These are phyloP conservation scores for Parascotia fuliginaria DNA, from an alignment of 2,888 invertebrate genomes.

Conservation along the genomic window DNA sequence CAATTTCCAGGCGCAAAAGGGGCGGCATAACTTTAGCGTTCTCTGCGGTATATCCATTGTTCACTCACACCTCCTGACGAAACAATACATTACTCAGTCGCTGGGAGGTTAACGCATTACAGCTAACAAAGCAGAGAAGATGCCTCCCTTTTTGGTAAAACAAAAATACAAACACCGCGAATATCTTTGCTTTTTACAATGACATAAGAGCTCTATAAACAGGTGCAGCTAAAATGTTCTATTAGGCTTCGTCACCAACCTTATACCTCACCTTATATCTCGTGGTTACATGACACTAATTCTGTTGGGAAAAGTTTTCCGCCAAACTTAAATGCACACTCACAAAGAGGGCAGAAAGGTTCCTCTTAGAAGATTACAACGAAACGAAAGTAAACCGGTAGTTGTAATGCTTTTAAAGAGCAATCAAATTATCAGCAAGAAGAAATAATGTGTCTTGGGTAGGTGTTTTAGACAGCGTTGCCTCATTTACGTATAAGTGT, in stretches of 20 bases:
- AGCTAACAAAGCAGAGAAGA: constrained; percentile 38
- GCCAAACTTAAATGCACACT: constrained; percentile 16
- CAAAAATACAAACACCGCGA: constrained; percentile 50
- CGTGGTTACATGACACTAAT: constrained; percentile 34
- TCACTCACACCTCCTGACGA: constrained; percentile 11
- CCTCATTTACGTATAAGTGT: too few species aligned
- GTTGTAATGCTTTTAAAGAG: too few species aligned
- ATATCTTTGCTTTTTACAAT: not conserved
- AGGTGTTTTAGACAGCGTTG: too few species aligned
- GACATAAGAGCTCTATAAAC: constrained; percentile 40
- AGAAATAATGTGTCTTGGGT: too few species aligned
- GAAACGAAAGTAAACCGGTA: too few species aligned
- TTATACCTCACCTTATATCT: constrained; percentile 25
- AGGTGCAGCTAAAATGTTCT: constrained; percentile 43
- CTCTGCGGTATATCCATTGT: constrained; percentile 27
- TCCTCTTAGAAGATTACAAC: too few species aligned
- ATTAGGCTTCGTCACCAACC: constrained; percentile 29
- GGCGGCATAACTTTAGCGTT: constrained; percentile 16
- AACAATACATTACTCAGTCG: constrained; percentile 18
- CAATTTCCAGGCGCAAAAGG: constrained; percentile 21
- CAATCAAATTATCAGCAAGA: too few species aligned
- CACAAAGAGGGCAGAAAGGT: too few species aligned
- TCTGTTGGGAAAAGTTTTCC: constrained; percentile 19
- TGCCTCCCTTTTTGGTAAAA: constrained; percentile 55
- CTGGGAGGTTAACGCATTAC: constrained; percentile 12